These are phyloP conservation scores for Microcaecilia unicolor DNA, from an alignment of 2,797 vertebrate species.

Conservation along the genomic window DNA sequence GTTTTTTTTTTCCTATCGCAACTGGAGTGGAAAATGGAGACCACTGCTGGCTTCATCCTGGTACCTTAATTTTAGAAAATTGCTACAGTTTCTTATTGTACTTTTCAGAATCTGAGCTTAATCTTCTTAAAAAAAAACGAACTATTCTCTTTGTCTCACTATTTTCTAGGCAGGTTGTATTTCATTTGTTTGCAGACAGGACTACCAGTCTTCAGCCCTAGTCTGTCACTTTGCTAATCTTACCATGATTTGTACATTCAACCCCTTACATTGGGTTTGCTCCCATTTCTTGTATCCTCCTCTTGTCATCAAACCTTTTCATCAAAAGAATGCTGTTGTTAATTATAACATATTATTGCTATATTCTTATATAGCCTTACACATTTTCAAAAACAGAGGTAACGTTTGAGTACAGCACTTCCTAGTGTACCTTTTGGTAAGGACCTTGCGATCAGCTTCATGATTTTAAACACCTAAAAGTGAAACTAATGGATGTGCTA, in stretches of 20 bases:
- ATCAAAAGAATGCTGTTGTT: conserved; percentile 15
- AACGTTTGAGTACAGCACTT: not conserved
- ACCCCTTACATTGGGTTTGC: not conserved
- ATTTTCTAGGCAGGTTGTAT: not conserved
- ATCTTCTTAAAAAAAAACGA: too few relatives aligned
- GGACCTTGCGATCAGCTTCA: conserved; percentile 12
- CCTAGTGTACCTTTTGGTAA: conserved; percentile 3
- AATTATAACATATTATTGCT: conserved; percentile 12
- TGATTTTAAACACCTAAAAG: conserved; percentile 12
- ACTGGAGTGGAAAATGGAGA: too few relatives aligned
- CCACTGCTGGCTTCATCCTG: too few relatives aligned
- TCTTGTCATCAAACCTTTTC: conserved; percentile 3
- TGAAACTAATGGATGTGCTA: too few relatives aligned
- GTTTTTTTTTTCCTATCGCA: too few relatives aligned
- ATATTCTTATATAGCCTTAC: not conserved
- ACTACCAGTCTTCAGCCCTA: too few relatives aligned
- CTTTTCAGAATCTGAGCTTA: too few relatives aligned
- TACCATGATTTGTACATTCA: conserved; percentile 11
- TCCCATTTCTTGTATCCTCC: conserved; percentile 2
- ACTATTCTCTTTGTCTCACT: too few relatives aligned
- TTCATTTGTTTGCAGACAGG: conserved; percentile 1
- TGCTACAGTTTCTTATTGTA: too few relatives aligned
- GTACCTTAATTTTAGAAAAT: too few relatives aligned
- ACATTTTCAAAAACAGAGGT: conserved; percentile 15
- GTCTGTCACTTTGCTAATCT: too few relatives aligned